Conservation (phyloP, 2,888 invertebrate species). For the Entomobrya multifasciata region DNA sequence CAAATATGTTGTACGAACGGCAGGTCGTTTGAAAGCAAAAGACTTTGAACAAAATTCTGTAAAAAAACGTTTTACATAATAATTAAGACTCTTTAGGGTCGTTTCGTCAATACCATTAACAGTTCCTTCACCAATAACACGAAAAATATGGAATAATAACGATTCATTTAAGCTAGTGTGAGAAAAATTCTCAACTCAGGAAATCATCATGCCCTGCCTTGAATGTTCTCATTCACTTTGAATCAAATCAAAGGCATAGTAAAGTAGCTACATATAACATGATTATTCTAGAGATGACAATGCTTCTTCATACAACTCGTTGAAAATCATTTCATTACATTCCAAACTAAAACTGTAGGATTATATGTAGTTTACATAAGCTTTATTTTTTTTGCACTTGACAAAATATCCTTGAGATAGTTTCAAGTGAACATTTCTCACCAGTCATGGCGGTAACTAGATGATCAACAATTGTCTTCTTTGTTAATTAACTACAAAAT, state of each 20-base stretch:
- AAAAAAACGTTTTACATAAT: no score
- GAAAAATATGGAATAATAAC: no score
- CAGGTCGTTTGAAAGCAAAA: no score
- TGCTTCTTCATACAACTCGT: no score
- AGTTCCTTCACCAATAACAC: no score
- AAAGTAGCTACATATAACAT: no score
- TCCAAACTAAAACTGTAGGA: background rate
- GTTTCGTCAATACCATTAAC: no score
- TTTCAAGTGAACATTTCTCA: conserved; percentile 40
- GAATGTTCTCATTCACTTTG: background rate
- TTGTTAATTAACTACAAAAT: background rate
- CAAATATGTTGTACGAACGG: no score
- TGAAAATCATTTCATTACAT: background rate
- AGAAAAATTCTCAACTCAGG: conserved; percentile 47
- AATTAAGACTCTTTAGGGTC: no score
- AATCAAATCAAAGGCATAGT: no score
- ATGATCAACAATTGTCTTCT: background rate
- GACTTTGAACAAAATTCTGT: no score
- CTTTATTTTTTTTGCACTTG: conserved; percentile 39
- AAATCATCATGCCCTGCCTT: background rate
- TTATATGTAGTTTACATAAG: background rate
- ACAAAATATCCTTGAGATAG: conserved; percentile 59
- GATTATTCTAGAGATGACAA: no score
- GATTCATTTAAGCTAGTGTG: background rate
- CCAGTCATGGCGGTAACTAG: background rate